phyloP scores from a whole-genome alignment of 1,140 invertebrate genomes.

The Drosophila ironensis region DNA sequence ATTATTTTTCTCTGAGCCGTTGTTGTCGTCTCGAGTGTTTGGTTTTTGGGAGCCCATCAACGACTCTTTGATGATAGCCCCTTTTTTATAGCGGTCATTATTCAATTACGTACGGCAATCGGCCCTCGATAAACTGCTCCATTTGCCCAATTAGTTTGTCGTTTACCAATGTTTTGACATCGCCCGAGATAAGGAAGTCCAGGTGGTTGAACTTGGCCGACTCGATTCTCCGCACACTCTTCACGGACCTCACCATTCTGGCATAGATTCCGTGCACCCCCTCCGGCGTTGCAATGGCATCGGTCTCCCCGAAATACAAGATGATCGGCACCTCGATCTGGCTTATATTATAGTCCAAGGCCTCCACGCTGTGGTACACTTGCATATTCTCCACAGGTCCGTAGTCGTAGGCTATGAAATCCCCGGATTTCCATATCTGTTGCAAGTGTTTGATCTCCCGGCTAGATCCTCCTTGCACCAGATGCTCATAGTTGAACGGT shows the following conservation, averaged over 20 bases:
- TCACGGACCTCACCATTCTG: constrained; percentile 69
- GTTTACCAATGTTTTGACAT: constrained; percentile 85
- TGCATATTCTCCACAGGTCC: constrained; percentile 81
- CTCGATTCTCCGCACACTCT: constrained; percentile 82
- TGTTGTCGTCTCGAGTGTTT: background rate
- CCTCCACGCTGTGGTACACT: constrained; percentile 81
- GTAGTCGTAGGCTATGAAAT: constrained; percentile 72
- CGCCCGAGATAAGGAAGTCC: constrained; percentile 85
- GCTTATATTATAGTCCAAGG: constrained; percentile 84
- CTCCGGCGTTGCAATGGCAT: constrained; percentile 85
- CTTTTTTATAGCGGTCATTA: constrained; percentile 45
- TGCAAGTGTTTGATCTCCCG: constrained; percentile 65
- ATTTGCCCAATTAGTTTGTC: constrained; percentile 81
- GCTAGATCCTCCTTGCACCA: constrained; percentile 66
- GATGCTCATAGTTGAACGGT: constrained; percentile 57
- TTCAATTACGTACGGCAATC: constrained; percentile 78
- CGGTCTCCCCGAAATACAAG: constrained; percentile 88
- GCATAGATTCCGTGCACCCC: constrained; percentile 84
- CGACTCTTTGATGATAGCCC: constrained; percentile 39
- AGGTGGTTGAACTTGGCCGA: constrained; percentile 83
- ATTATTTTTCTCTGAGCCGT: constrained; percentile 29
- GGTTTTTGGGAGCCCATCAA: background rate
- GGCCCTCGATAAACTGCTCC: constrained; percentile 64
- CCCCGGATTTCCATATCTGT: constrained; percentile 77
- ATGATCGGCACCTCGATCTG: constrained; percentile 85